phyloP scores from a whole-genome alignment of 2,113 vertebrate species.

The Picathartes gymnocephalus region DNA sequence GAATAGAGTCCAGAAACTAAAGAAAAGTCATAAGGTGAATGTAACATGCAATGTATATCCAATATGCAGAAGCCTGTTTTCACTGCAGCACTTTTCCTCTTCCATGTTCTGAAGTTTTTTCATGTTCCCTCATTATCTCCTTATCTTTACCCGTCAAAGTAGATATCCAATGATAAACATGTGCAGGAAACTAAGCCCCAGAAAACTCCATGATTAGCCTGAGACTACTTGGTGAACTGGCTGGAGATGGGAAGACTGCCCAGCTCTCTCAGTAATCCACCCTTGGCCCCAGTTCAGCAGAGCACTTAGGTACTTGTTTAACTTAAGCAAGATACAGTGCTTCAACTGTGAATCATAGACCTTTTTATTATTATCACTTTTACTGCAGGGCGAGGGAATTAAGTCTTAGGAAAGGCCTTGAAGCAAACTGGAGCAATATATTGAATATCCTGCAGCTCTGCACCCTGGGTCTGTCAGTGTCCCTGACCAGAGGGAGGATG shows the following conservation, averaged over 20 bases:
- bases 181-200: conserved; percentile 11
- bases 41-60: not conserved
- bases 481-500: not conserved
- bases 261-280: conserved; percentile 24
- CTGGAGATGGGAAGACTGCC: conserved; percentile 40
- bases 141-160: not conserved
- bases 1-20: not conserved
- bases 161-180: not conserved
- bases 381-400: not conserved
- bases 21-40: not conserved
- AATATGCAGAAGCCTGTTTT: not conserved
- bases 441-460: not conserved
- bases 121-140: not conserved
- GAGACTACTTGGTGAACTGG: conserved; percentile 35
- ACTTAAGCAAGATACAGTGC: conserved; percentile 14
- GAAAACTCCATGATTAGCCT: conserved; percentile 10
- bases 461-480: not conserved
- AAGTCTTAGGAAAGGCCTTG: not conserved
- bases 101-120: not conserved
- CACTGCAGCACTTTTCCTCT: not conserved
- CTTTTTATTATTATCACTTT: conserved; percentile 26
- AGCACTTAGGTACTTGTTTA: conserved; percentile 54
- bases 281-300: conserved; percentile 36
- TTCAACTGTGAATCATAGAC: conserved; percentile 19
- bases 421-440: conserved; percentile 1